Evolutionary conservation across 1,140 invertebrate genomes (phyloP), one percentile per base, ranked within the genome.

Genomic region (Drosophila pseudoananassae): DNA sequence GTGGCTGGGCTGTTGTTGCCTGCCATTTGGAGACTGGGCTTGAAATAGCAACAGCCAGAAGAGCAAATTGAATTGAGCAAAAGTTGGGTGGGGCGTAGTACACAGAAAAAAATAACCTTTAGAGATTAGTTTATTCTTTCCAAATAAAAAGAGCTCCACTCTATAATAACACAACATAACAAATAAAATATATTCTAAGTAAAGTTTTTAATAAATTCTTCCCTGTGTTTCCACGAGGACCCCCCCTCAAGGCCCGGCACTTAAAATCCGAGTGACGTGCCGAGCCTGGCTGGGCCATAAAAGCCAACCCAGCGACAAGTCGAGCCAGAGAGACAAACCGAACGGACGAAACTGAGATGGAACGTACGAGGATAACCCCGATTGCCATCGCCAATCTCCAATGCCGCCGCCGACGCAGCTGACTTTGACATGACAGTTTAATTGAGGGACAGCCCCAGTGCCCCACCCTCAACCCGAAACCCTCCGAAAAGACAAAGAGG

Each of bases 351-450:
- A 17, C 5, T 15, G 25, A 4, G 27, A 25, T 3, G 46, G 43
- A 36, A 7, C 25, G 25, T 27, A 6, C 25, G 25, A 27, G 25
- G 25, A 27, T 27, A 27, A 8, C 38, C 52, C 12, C 46, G 45
- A 59, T 49, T 49, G 47, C 69, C 52, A 74, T 76, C 40, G 54
- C 20, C 36, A 54, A 65, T 59, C 45, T 47, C 15, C 75, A 51
- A 49, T 69, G 59, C 55, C 20, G 20, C 54, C 76, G 76, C 79
- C 73, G 80, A 84, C 56, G 76, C 76, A 58, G 14, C 69, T 78
- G 82, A 75, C 78, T 87, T 85, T 87, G 82, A 85, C 82, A 82
- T 87, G 82, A 78, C 82, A 87, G 83, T 82, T 87, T 78, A 87
- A 87, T 87, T 88, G 82, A 78, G 78, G 70, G 75, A 72, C 57